Base-by-base conservation (phyloP, 2,888 invertebrate genomes). In the Pristionchus arcanus region DNA sequence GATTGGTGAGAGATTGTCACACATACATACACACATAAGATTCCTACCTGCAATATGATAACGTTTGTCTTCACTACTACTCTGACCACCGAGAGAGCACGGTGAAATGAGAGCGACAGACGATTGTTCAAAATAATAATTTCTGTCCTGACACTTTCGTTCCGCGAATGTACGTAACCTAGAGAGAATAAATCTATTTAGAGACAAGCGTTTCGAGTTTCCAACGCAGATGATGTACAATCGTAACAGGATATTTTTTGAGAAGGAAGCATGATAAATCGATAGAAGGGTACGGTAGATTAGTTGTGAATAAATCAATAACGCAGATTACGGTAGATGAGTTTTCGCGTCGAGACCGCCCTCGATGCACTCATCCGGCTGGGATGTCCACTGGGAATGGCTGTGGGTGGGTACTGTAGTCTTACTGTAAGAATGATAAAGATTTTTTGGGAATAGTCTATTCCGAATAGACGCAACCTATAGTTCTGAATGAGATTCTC, bases 331-430 rank as follows among this genome's bases (percentile, higher is more conserved):
- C 55, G 55, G 84, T 85, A 85, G 59, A 85, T 85, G 84, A 59
- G 59, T 66, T 68, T 66, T 28, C 59, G 88, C 21, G 49, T 53
- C 83, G 92, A 93, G 74, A 91, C 91, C 15, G 92, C 90, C 4
- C 90, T 91, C 31, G 91, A 93, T 25, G 49, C 91, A 1, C 89
- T 93, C 55, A 25, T 87, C 16, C 90, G 92, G 0, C 86, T 91
- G 5, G 89, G 89, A 37, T 89, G 83, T 28, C 66, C 89, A 16
- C 59, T 89, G 21, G 81, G 81, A 11, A n/a, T 89, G 74, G 25
- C 37, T 34, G 37, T 88, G 25, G 63, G 63, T 53, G 59, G n/a
- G 74, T 86, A 86, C 66, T 21, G 86, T 86, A 86, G 66, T 19
- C 55, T 13, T 71, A 31, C 31, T 71, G 71, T 71, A 16, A 13